These are phyloP conservation scores for Simalia tracyae DNA, from an alignment of 2,797 vertebrate genomes.

Conservation along the genomic window DNA sequence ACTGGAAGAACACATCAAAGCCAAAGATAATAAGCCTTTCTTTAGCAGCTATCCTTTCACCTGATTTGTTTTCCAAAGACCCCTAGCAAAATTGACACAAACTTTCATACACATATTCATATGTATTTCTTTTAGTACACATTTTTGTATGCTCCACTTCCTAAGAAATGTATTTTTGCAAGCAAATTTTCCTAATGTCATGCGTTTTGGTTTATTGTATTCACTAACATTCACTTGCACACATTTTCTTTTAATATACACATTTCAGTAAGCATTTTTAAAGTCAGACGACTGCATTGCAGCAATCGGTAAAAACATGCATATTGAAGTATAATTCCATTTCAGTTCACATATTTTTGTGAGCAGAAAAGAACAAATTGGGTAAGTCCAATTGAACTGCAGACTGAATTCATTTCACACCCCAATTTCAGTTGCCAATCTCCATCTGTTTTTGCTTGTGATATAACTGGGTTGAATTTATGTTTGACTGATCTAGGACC, in stretches of 20 bases:
- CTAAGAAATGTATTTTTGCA: background rate
- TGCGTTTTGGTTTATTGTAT: background rate
- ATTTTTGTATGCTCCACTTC: background rate
- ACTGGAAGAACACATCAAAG: background rate
- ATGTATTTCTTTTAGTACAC: background rate
- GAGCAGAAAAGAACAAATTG: background rate
- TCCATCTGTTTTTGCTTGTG: background rate
- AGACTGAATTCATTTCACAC: background rate
- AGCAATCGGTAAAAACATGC: background rate
- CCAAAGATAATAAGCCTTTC: background rate
- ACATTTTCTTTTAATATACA: background rate
- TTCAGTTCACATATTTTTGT: background rate
- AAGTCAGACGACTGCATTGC: background rate
- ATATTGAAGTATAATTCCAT: background rate
- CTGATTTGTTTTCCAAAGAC: background rate
- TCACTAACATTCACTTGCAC: background rate
- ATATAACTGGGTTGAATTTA: background rate
- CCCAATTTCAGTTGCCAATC: background rate
- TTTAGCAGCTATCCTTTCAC: background rate
- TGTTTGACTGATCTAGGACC: background rate
- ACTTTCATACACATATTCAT: background rate
- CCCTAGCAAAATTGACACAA: background rate
- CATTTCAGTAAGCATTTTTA: background rate
- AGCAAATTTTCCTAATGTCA: background rate
- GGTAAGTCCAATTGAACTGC: background rate